Base-by-base conservation (phyloP, 2,888 invertebrate genomes). In the Sepioteuthis lessoniana region DNA sequence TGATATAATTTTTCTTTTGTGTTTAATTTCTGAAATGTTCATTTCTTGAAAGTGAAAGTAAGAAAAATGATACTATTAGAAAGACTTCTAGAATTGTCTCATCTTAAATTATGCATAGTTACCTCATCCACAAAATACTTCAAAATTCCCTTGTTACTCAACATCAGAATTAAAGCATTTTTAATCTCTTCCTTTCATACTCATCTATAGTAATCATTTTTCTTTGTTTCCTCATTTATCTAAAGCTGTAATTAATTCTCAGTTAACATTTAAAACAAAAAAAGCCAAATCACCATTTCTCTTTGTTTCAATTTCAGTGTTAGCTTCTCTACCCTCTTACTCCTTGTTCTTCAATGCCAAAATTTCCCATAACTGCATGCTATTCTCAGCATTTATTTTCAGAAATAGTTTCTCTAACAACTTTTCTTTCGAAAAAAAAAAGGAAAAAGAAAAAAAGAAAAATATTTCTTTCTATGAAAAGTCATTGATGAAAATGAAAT, bases 101-200 rank as follows among this genome's bases (percentile, higher is more conserved):
- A 92, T 92, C 46, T n/a, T 92, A 92, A 92, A 92, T 92, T 92
- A 92, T 92, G 92, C 92, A 92, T 92, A 31, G 47, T 92, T 92
- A 92, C 92, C 92, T 92, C 92, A 92, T 92, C 47, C 16, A 13
- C 19, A 31, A 46, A 42, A 76, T 76, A 76, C 35, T 76, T 60
- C 7, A 47, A 7, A 25, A 60, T 60, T 60, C 76, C n/a, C 35
- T 76, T 76, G 76, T 76, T 76, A 76, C n/a, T n/a, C n/a, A 76
- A 76, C n/a, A 76, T 76, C 16, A n/a, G 1, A 76, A 10, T 8
- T n/a, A 35, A 31, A 76, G 76, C 35, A 76, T 76, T 76, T 25
- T 7, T n/a, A n/a, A 16, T 13, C 13, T 21, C 76, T n/a, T 13
- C 35, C 25, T n/a, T n/a, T n/a, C 76, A n/a, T 35, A 35, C 19